A percentile compares a stretch with the other conserved stretches of the same genome.
phyloP scores from a whole-genome alignment of 2,797 vertebrate species.

The Eptatretus atami region DNA sequence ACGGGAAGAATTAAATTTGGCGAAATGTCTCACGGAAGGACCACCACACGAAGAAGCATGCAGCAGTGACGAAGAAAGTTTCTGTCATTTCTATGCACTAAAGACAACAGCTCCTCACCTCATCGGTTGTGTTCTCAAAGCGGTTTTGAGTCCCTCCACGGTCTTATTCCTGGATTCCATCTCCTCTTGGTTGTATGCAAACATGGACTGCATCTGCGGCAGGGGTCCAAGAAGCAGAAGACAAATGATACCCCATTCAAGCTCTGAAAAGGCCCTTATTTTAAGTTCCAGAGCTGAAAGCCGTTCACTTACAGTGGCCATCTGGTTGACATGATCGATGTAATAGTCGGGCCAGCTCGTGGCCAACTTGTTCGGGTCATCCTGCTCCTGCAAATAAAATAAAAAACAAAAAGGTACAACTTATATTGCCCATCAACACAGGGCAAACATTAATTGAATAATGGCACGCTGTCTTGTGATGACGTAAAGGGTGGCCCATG shows the following conservation, averaged over 20 bases:
- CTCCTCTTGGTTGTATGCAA: constrained; percentile 72
- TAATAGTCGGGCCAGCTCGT: constrained; percentile 98
- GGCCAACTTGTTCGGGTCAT: constrained; percentile 84
- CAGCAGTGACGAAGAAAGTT: no score
- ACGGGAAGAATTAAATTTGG: no score
- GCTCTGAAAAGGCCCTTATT: background rate
- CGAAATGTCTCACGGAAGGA: no score
- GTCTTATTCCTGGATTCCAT: constrained; percentile 82
- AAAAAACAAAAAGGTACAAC: no score
- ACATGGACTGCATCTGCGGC: constrained; percentile 68
- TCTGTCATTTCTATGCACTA: no score
- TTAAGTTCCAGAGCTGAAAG: background rate
- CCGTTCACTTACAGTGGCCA: constrained; percentile 55
- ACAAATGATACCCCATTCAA: background rate
- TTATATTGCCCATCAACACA: no score
- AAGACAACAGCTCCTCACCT: constrained; percentile 21
- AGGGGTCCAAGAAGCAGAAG: constrained; percentile 7
- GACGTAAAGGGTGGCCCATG: no score
- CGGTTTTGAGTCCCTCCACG: constrained; percentile 87
- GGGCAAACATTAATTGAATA: no score
- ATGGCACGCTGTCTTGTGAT: no score
- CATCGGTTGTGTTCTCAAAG: constrained; percentile 81
- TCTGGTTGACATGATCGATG: constrained; percentile 85
- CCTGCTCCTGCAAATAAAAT: constrained; percentile 41
- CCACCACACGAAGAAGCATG: no score